Evolutionary conservation across 2,113 vertebrate genomes (phyloP).

Genomic region (Noctilio leporinus): DNA sequence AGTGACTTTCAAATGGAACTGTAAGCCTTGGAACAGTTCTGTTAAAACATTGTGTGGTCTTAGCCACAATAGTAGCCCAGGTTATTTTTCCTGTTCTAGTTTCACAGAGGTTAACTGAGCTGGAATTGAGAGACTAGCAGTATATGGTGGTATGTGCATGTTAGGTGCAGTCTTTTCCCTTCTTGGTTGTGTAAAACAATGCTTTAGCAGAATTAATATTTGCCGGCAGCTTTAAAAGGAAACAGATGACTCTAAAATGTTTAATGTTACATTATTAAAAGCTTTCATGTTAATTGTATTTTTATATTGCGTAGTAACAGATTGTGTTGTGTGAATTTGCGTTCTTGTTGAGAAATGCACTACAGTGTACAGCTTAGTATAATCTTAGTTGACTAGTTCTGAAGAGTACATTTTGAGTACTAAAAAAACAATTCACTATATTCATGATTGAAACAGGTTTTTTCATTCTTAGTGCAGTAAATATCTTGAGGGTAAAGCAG

Average conservation of each 20-base stretch:
- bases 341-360: neutral
- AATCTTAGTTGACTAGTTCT: neutral
- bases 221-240: constrained; percentile 10
- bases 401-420: neutral
- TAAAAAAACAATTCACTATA: neutral
- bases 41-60: constrained; percentile 75
- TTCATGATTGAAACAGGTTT: neutral
- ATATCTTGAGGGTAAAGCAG: constrained; percentile 5
- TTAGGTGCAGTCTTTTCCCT: neutral
- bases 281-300: neutral
- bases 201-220: neutral
- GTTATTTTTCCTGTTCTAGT: constrained; percentile 68
- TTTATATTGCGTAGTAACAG: neutral
- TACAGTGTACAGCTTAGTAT: neutral
- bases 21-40: constrained; percentile 72
- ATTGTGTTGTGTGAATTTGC: neutral
- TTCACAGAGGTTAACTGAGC: constrained; percentile 68
- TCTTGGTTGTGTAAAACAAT: neutral
- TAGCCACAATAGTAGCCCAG: constrained; percentile 67
- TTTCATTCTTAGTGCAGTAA: neutral
- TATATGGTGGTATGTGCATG: neutral
- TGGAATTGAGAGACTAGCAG: constrained; percentile 52
- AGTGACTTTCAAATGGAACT: constrained; percentile 77
- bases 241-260: constrained; percentile 1
- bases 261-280: neutral